Base-by-base conservation (phyloP, 2,888 invertebrate species). In the Chymomyza fuscimana region DNA sequence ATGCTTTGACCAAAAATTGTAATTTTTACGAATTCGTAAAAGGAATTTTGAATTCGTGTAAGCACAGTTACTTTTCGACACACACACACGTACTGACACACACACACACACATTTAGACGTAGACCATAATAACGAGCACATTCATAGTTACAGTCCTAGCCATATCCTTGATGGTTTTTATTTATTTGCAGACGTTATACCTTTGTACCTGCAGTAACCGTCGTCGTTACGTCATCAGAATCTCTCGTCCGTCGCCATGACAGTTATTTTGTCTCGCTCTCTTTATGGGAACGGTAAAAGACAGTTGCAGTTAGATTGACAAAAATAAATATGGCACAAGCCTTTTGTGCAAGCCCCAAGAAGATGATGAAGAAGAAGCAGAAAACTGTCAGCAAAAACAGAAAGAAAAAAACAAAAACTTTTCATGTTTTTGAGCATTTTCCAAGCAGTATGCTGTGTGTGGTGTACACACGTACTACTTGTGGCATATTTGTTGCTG, bases 251-350 rank as follows among this genome's bases (percentile, higher is more conserved):
- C 12, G 40, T 46, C 40, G 40, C 12, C 40, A 46, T 46, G 40
- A 46, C 40, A 46, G 40, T 12, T 46, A 12, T 46, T 32, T 32
- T 32, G 32, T 46, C 40, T 46, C 12, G 12, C 25, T 25, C 12
- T 46, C 40, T 46, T 46, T 10, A 46, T 46, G 12, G 40, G 40
- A 46, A 46, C 12, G 40, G 6, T 46, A 15, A 12, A 2, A 46
- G 40, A 46, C 40, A 46, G 40, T 46, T 46, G 12, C 12, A 46
- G 40, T 46, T 46, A 46, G 40, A 46, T 12, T 46, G 40, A 46
- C 40, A 46, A 46, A 58, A 58, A 58, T 54, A 54, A 54, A 54
- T 54, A 58, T 25, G 58, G 58, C 58, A 19, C 58, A 58, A 58
- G 22, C 58, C 58, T 25, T 58, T 58, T 15, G 54, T 15, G 22